Evolutionary conservation across 2,797 vertebrate genomes (phyloP), one percentile per base, ranked within the genome.

Genomic region (Melanotaenia boesemani): DNA sequence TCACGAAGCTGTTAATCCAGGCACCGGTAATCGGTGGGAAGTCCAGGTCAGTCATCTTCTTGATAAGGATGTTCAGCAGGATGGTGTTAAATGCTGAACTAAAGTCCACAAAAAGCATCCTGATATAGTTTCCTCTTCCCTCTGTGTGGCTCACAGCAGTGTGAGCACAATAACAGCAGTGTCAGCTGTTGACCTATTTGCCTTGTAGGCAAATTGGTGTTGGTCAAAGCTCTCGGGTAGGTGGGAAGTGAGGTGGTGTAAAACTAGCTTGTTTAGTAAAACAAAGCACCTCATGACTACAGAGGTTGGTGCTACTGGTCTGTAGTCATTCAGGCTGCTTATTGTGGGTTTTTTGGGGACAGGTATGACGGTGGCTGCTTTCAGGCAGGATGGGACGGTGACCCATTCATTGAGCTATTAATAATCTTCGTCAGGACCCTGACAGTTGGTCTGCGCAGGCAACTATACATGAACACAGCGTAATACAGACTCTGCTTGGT

Each of bases 401-500:
- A 5, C 39, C 12, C 4, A 2, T 4, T 48, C 2, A 48, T 6
- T 5, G 44, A 20, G 6, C 18, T 48, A 1, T 8, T 20, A 7
- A 20, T 20, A 48, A 48, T 18, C 44, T 7, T 37, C 11, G 2
- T 9, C 36, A 37, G 11, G 36, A 37, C 36, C 3, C 36, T 37
- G 36, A 37, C 32, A 32, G 6, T 32, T 32, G 32, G 32, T 32
- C 6, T 32, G 32, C 6, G 5, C 32, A 32, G 32, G 32, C 60
- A 56, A 58, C 32, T 39, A 24, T 34, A 67, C 6, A 69, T 63
- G 46, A 76, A 65, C 69, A 58, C 26, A 26, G 55, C 66, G 67
- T 58, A 48, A 61, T 22, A 28, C 63, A 57, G 28, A 66, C 52
- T 58, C 50, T 46, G 16, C 56, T 77, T 67, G 60, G 4, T 61